Conservation (phyloP, 2,888 invertebrate genomes). For the Hypercompe scribonia region DNA sequence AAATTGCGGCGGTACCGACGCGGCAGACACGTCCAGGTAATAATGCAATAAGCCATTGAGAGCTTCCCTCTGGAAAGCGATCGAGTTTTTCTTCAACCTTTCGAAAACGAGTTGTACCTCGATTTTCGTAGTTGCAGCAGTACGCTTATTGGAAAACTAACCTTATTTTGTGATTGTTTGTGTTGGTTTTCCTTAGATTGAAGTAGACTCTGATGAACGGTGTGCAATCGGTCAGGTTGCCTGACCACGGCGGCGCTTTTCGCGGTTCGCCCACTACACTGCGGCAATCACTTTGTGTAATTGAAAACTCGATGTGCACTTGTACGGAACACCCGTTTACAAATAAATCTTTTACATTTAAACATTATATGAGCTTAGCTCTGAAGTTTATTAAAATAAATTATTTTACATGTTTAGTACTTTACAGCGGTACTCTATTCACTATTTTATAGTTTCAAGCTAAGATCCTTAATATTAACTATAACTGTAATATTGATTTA, state of each 20-base stretch:
- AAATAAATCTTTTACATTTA: slow-evolving; percentile 75
- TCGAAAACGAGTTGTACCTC: slow-evolving; percentile 81
- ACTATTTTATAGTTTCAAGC: neutral
- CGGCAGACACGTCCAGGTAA: slow-evolving; percentile 86
- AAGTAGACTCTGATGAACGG: slow-evolving; percentile 61
- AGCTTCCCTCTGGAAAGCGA: slow-evolving; percentile 85
- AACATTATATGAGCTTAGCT: slow-evolving; percentile 48
- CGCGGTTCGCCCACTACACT: slow-evolving; percentile 75
- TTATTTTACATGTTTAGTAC: neutral
- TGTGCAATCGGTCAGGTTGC: slow-evolving; percentile 78
- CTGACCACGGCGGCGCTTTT: slow-evolving; percentile 80
- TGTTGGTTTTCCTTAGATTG: slow-evolving; percentile 65
- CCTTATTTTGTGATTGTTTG: slow-evolving; percentile 69
- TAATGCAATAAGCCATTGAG: slow-evolving; percentile 87
- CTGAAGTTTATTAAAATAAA: slow-evolving; percentile 17
- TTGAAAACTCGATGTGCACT: slow-evolving; percentile 85
- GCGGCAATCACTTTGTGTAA: slow-evolving; percentile 84
- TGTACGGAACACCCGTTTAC: slow-evolving; percentile 77
- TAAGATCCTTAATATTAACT: neutral
- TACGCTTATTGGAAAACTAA: slow-evolving; percentile 64
- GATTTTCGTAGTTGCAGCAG: slow-evolving; percentile 65
- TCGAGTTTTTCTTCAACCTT: slow-evolving; percentile 85
- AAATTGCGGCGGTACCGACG: slow-evolving; percentile 84
- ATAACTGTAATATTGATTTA: neutral
- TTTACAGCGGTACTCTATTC: neutral